phyloP scores from a whole-genome alignment of 92 coral and sea anemone species.

The Zoanthus gigantus region DNA sequence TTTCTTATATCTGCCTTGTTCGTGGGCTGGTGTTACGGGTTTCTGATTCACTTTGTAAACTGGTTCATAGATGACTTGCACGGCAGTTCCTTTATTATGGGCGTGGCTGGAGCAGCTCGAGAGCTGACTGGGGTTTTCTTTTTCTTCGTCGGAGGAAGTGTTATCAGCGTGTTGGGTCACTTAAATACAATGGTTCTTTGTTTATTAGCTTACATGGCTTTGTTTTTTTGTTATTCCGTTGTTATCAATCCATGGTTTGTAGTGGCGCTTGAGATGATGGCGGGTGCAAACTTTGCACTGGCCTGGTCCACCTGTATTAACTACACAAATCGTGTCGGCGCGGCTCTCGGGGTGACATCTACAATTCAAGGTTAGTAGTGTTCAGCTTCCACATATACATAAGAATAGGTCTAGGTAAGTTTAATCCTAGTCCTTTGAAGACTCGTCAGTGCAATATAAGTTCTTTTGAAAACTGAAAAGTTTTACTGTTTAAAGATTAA shows the following conservation, averaged over 20 bases:
- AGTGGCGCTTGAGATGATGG: slow-evolving; percentile 66
- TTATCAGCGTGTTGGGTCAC: slow-evolving; percentile 68
- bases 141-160: slow-evolving; percentile 60
- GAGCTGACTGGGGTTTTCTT: slow-evolving; percentile 61
- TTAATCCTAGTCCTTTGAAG: neutral
- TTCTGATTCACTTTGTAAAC: slow-evolving; percentile 71
- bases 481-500: too few relatives aligned
- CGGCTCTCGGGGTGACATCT: slow-evolving; percentile 53
- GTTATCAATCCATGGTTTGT: slow-evolving; percentile 64
- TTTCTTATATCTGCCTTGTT: slow-evolving; percentile 66
- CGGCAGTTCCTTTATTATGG: slow-evolving; percentile 67
- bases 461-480: too few relatives aligned
- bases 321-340: slow-evolving; percentile 46
- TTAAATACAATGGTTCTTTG: slow-evolving; percentile 56
- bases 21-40: slow-evolving; percentile 60
- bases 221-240: slow-evolving; percentile 65
- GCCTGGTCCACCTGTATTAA: slow-evolving; percentile 77
- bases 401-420: neutral
- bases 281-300: slow-evolving; percentile 70
- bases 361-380: slow-evolving; percentile 63
- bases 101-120: slow-evolving; percentile 70
- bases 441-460: neutral
- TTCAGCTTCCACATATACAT: neutral
- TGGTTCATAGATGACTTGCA: slow-evolving; percentile 84
- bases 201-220: slow-evolving; percentile 59